phyloP scores from a whole-genome alignment of 2,113 vertebrate genomes.

The Prolemur simus region DNA sequence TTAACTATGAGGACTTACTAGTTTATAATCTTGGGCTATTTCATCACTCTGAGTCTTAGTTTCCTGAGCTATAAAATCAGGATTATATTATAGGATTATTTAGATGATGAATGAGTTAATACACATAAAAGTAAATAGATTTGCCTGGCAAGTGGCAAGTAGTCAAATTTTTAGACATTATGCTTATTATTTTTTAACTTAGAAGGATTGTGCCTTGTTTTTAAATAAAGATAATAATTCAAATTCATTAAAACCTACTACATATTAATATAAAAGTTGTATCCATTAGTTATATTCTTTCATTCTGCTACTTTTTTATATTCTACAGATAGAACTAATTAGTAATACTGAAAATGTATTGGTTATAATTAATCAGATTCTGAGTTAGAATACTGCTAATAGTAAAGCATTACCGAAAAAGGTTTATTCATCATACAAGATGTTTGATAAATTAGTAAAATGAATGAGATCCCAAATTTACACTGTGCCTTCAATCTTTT shows the following conservation, averaged over 20 bases:
- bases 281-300: conserved; percentile 10
- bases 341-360: not conserved
- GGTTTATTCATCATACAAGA: not conserved
- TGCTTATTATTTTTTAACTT: conserved; percentile 24
- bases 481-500: not conserved
- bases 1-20: conserved; percentile 23
- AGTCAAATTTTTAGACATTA: conserved; percentile 27
- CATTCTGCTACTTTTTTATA: not conserved
- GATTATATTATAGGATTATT: not conserved
- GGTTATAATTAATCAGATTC: not conserved
- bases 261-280: conserved; percentile 15
- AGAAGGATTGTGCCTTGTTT: not conserved
- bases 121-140: not conserved
- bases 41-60: not conserved
- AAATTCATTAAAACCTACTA: conserved; percentile 23
- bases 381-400: not conserved
- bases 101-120: conserved; percentile 12
- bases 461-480: not conserved
- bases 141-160: not conserved
- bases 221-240: not conserved
- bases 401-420: not conserved
- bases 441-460: not conserved
- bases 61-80: conserved; percentile 26
- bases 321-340: not conserved
- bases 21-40: not conserved